Base-by-base conservation (phyloP, 2,113 vertebrate species). In the Corythaeola cristata region DNA sequence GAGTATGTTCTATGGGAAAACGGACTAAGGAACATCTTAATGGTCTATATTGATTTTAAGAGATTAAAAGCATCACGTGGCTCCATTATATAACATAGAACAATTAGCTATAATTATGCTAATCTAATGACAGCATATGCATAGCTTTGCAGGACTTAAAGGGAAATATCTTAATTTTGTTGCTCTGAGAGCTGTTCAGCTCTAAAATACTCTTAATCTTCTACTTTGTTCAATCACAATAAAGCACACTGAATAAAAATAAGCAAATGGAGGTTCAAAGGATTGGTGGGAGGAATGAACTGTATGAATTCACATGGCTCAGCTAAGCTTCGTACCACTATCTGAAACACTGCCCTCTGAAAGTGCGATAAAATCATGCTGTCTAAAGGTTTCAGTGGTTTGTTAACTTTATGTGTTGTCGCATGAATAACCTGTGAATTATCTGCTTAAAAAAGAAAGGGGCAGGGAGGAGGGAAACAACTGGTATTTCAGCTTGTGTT, bases 1-100 rank as follows among this genome's bases (percentile, higher is more conserved):
- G 1, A 81, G 66, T 77, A 37, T 8, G 3, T 94, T 92, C 68
- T 68, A 35, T 95, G 80, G 80, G 69, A 86, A 59, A 94, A 84
- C 39, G 49, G 90, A 93, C 64, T 83, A 78, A 94, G 60, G 52
- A 74, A 62, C 73, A 81, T 86, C 72, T 80, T 93, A 86, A 60
- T 88, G 79, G 76, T 72, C 22, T 78, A 55, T 75, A 89, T 90
- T 81, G 79, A 86, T 96, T 87, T 91, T 35, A 75, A 92, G 95
- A 74, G 79, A 77, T 96, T 85, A 78, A 88, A 95, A 95, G 80
- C 83, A 78, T 92, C 79, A 93, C 68, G 52, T 94, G 86, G 50
- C 80, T 84, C 73, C 62, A 30, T 96, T 91, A 91, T 83, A 35
- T 83, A 94, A 94, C 82, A 30, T 23, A 85, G 79, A 90, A 73